phyloP scores from a whole-genome alignment of 1,140 invertebrate species.

The Cydia amplana region DNA sequence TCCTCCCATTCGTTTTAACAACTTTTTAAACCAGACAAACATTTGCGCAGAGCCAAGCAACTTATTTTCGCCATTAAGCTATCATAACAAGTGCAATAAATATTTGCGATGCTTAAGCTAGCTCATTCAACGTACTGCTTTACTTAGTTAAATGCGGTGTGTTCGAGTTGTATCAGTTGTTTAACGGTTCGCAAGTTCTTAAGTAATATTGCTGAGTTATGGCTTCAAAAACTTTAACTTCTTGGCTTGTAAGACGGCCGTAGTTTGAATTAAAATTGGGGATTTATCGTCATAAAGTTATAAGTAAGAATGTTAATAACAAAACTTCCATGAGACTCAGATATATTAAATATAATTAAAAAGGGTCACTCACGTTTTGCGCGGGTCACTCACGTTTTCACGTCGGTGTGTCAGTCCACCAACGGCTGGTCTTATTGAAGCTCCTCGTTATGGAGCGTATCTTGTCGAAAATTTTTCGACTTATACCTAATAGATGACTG shows the following conservation, averaged over 20 bases:
- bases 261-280: slow-evolving; percentile 1
- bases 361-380: too few species aligned
- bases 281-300: neutral
- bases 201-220: slow-evolving; percentile 26
- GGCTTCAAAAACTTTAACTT: neutral
- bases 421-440: too few species aligned
- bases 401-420: too few species aligned
- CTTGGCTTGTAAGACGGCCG: neutral
- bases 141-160: slow-evolving; percentile 8
- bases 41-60: slow-evolving; percentile 4
- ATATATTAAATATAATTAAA: too few species aligned
- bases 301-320: too few species aligned
- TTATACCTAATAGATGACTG: too few species aligned
- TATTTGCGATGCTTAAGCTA: neutral
- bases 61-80: slow-evolving; percentile 3
- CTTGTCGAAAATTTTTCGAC: too few species aligned
- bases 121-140: slow-evolving; percentile 10
- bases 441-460: too few species aligned
- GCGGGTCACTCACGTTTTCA: too few species aligned
- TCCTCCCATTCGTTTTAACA: slow-evolving; percentile 3
- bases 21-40: slow-evolving; percentile 2
- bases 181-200: slow-evolving; percentile 10
- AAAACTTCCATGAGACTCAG: too few species aligned
- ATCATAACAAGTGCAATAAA: slow-evolving; percentile 24
- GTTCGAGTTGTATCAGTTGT: slow-evolving; percentile 22